Conservation (phyloP, 2,113 vertebrate genomes). For the Hydrochoerus hydrochaeris region DNA sequence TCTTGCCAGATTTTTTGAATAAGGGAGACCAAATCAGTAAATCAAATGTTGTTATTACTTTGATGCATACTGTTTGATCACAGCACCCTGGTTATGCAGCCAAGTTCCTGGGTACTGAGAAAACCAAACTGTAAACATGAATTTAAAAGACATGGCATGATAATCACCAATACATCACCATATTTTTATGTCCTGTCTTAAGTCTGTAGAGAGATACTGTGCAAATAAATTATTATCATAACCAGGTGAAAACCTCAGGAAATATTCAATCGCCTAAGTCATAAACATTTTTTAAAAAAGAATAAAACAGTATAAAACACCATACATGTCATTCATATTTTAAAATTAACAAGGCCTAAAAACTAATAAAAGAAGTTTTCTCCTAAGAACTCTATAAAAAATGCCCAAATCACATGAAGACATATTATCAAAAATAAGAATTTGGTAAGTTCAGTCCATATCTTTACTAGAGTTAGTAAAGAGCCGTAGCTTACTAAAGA, state of each 20-base stretch:
- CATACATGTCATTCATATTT: not conserved
- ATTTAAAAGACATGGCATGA: not conserved
- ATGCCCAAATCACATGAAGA: not conserved
- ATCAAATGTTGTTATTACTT: not conserved
- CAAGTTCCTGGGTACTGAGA: not conserved
- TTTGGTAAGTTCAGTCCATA: not conserved
- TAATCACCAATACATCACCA: not conserved
- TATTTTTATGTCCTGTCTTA: not conserved
- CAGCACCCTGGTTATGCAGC: not conserved
- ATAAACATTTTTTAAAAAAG: not conserved
- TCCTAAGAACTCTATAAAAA: conserved; percentile 1
- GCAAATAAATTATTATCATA: not conserved
- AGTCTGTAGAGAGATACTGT: not conserved
- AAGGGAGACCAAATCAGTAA: conserved; percentile 37
- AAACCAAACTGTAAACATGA: conserved; percentile 5
- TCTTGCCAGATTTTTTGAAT: not conserved
- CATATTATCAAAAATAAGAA: not conserved
- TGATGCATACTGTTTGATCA: not conserved
- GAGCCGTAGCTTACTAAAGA: not conserved
- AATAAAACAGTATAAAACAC: not conserved
- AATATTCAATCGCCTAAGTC: not conserved
- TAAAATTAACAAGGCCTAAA: conserved; percentile 29
- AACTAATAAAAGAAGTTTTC: not conserved
- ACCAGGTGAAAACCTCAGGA: not conserved
- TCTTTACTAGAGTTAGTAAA: not conserved